phyloP scores from a whole-genome alignment of 2,113 vertebrate species.

The Mastomys natalensis region DNA sequence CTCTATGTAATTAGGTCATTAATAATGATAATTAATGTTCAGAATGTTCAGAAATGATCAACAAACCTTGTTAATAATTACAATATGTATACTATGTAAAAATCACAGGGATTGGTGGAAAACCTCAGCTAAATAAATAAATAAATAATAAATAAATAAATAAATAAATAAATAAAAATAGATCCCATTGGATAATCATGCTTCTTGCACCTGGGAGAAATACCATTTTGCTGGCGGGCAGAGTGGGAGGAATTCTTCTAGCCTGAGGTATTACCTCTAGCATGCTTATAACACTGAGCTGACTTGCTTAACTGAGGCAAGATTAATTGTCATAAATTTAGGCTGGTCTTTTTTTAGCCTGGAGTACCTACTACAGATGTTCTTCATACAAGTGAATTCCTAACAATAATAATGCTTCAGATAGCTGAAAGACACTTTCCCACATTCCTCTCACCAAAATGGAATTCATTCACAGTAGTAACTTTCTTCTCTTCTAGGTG shows the following conservation, averaged over 20 bases:
- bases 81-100: not conserved
- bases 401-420: not conserved
- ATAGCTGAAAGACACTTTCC: not conserved
- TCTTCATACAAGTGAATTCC: not conserved
- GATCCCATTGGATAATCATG: not conserved
- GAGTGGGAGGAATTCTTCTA: not conserved
- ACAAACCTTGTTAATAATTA: not conserved
- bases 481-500: constrained; percentile 36
- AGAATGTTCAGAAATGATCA: not conserved
- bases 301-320: not conserved
- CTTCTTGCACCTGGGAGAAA: not conserved
- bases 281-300: not conserved
- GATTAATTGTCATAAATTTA: constrained; percentile 53
- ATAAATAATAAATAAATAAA: not conserved
- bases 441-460: not conserved
- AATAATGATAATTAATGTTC: not conserved
- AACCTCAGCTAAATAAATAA: not conserved
- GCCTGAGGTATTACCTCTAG: constrained; percentile 35
- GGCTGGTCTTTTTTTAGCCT: not conserved
- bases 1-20: not conserved
- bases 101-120: not conserved
- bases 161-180: no score
- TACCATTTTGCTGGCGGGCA: constrained; percentile 3
- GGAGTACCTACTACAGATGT: not conserved
- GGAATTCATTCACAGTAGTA: not conserved